Conservation (phyloP, 2,113 vertebrate species). For the Sander lucioperca region DNA sequence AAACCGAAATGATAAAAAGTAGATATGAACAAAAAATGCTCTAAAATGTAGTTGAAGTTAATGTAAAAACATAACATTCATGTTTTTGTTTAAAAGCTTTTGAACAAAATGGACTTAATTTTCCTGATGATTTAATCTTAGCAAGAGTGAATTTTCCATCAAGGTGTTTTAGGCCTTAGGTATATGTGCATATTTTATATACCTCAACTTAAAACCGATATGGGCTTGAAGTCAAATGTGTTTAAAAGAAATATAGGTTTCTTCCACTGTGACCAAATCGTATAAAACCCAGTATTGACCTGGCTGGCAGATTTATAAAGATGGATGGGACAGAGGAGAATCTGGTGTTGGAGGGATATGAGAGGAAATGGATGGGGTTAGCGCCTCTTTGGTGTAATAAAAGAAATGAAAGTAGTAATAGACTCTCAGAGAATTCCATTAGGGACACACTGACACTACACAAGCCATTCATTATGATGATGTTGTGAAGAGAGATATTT, state of each 20-base stretch:
- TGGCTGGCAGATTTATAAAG: conserved; percentile 81
- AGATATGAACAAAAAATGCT: not conserved
- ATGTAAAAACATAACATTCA: not conserved
- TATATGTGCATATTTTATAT: not conserved
- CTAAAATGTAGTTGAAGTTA: not conserved
- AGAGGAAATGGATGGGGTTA: conserved; percentile 79
- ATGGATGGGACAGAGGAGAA: conserved; percentile 75
- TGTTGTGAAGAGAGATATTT: conserved; percentile 80
- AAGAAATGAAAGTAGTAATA: conserved; percentile 84
- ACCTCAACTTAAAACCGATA: conserved; percentile 39
- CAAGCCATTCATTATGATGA: conserved; percentile 83
- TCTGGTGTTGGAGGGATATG: conserved; percentile 73
- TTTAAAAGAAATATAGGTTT: conserved; percentile 52
- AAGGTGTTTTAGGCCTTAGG: not conserved
- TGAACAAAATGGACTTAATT: not conserved
- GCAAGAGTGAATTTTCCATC: not conserved
- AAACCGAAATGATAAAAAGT: not conserved
- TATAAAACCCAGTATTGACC: conserved; percentile 75
- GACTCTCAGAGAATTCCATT: conserved; percentile 82
- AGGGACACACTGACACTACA: conserved; percentile 79
- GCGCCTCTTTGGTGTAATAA: conserved; percentile 79
- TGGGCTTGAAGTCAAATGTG: conserved; percentile 58
- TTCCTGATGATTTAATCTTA: not conserved
- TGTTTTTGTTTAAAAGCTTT: not conserved
- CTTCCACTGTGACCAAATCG: conserved; percentile 64